phyloP scores from a whole-genome alignment of 92 coral and sea anemone species.

The Heliopora coerulea region DNA sequence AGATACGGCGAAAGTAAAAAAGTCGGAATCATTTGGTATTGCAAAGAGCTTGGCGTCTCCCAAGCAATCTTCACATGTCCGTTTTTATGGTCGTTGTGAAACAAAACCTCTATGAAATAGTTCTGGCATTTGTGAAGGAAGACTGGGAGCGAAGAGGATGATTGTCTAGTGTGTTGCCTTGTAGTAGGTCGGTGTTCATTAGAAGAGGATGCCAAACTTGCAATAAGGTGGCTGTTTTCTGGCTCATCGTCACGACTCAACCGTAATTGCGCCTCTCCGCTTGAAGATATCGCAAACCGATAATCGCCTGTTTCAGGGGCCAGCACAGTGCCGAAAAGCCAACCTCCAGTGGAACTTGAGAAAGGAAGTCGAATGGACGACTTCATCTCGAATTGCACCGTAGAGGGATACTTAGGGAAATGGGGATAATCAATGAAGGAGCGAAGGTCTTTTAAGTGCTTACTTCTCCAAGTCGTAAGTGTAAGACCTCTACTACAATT shows the following conservation, averaged over 20 bases:
- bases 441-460: slow-evolving; percentile 1
- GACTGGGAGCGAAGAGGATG: not conserved
- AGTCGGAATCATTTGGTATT: slow-evolving; percentile 6
- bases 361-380: not conserved
- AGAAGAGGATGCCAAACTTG: not conserved
- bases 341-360: slow-evolving; percentile 17
- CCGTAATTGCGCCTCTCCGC: slow-evolving; percentile 1
- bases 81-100: not conserved
- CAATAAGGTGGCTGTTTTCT: not conserved
- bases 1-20: slow-evolving; percentile 2
- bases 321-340: slow-evolving; percentile 18
- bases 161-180: not conserved
- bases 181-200: not conserved
- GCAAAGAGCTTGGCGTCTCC: slow-evolving; percentile 27
- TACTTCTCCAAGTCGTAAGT: slow-evolving; percentile 11
- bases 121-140: slow-evolving; percentile 20
- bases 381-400: slow-evolving; percentile 20
- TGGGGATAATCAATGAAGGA: slow-evolving; percentile 27
- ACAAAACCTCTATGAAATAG: slow-evolving; percentile 18
- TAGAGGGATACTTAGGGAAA: slow-evolving; percentile 25
- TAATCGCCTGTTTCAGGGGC: slow-evolving; percentile 16
- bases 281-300: slow-evolving; percentile 17
- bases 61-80: slow-evolving; percentile 24
- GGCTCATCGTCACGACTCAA: slow-evolving; percentile 4
- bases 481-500: not conserved